These are phyloP conservation scores for Drosophila triauraria DNA, from an alignment of 1,140 invertebrate species.

Conservation along the genomic window DNA sequence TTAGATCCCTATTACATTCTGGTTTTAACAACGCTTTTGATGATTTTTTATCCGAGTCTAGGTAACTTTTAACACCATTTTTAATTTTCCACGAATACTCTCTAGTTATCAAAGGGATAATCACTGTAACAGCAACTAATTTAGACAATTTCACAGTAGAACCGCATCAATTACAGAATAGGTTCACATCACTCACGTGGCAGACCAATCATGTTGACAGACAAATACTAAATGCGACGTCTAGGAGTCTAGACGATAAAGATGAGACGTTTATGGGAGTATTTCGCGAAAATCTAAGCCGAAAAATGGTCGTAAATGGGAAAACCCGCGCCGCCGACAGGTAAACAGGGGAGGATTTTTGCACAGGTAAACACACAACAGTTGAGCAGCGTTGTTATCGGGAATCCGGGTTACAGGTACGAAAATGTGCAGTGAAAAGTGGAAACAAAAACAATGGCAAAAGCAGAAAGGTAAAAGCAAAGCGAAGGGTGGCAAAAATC, in stretches of 20 bases:
- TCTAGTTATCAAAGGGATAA: neutral
- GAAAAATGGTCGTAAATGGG: slow-evolving; percentile 3
- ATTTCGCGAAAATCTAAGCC: slow-evolving; percentile 20
- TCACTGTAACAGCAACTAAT: slow-evolving; percentile 35
- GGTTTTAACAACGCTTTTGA: neutral
- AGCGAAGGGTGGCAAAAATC: slow-evolving; percentile 62
- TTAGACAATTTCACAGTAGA: slow-evolving; percentile 35
- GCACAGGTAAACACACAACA: slow-evolving; percentile 38
- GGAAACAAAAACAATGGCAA: slow-evolving; percentile 39
- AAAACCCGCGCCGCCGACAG: slow-evolving; percentile 2
- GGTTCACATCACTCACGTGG: slow-evolving; percentile 66
- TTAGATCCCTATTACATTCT: too few species aligned
- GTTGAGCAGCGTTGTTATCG: slow-evolving; percentile 27
- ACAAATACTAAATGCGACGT: slow-evolving; percentile 43
- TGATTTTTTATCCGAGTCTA: neutral
- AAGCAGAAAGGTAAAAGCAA: slow-evolving; percentile 26
- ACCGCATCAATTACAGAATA: slow-evolving; percentile 46
- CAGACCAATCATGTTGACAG: slow-evolving; percentile 66
- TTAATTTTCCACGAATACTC: neutral
- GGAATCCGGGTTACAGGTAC: slow-evolving; percentile 51
- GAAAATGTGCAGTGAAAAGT: slow-evolving; percentile 30
- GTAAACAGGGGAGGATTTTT: slow-evolving; percentile 11
- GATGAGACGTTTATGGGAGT: slow-evolving; percentile 33
- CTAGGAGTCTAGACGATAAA: slow-evolving; percentile 13
- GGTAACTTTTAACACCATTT: neutral